Evolutionary conservation across 2,113 vertebrate species (phyloP).

Genomic region (Rhizomys pruinosus): DNA sequence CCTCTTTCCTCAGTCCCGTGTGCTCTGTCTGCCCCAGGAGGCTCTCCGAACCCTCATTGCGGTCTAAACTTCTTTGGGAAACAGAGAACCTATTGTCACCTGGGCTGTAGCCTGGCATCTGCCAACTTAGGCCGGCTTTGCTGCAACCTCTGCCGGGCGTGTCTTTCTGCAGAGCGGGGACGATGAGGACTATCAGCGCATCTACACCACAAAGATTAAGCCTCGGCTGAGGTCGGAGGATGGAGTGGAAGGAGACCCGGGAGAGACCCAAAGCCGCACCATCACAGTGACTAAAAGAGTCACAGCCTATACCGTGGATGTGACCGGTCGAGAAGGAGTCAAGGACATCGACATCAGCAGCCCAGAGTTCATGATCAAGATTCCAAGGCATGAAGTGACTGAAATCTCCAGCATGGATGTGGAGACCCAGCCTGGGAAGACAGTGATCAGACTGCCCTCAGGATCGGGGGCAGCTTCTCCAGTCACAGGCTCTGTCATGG

Average conservation of each 20-base stretch:
- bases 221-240: slow-evolving; percentile 95
- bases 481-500: slow-evolving; percentile 3
- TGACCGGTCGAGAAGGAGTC: slow-evolving; percentile 86
- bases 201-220: slow-evolving; percentile 96
- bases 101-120: slow-evolving; percentile 56
- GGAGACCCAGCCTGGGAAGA: slow-evolving; percentile 77
- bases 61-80: slow-evolving; percentile 25
- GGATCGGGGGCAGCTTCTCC: slow-evolving; percentile 46
- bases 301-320: slow-evolving; percentile 96
- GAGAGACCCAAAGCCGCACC: slow-evolving; percentile 94
- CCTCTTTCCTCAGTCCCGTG: background rate
- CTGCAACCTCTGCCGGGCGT: slow-evolving; percentile 58
- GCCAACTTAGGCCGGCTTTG: background rate
- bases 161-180: slow-evolving; percentile 91
- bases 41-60: background rate
- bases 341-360: slow-evolving; percentile 87
- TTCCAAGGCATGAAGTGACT: slow-evolving; percentile 85
- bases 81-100: background rate
- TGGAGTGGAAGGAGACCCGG: slow-evolving; percentile 86
- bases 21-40: background rate
- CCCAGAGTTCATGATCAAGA: slow-evolving; percentile 87
- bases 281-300: slow-evolving; percentile 95
- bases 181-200: slow-evolving; percentile 94
- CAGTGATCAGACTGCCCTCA: slow-evolving; percentile 67
- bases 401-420: slow-evolving; percentile 77